Conservation (phyloP, 2,113 vertebrate genomes). For the Plecotus auritus region DNA sequence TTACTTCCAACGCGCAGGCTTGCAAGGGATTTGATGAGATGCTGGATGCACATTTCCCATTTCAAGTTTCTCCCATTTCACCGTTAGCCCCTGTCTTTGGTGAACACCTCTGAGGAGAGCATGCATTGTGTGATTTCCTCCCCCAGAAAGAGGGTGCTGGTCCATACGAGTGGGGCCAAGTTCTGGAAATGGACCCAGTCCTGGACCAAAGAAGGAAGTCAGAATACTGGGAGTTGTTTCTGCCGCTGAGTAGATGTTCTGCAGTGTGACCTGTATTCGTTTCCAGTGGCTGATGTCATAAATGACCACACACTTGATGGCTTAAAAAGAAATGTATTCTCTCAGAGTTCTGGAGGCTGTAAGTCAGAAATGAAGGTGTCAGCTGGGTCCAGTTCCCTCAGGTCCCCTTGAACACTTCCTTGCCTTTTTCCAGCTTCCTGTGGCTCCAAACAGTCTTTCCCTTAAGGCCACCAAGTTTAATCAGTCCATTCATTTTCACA, state of each 20-base stretch:
- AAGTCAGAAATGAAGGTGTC: background rate
- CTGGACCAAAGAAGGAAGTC: background rate
- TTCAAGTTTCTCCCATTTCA: background rate
- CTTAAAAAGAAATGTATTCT: background rate
- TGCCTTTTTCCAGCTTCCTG: background rate
- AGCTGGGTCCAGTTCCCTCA: fast-evolving
- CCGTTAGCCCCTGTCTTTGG: background rate
- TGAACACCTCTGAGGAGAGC: background rate
- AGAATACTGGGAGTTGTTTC: background rate
- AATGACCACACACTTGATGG: background rate
- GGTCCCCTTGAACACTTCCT: background rate
- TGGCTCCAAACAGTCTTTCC: background rate
- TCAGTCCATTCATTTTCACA: background rate
- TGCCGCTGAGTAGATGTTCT: background rate
- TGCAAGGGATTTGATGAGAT: background rate
- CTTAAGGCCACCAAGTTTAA: background rate
- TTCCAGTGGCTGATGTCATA: background rate
- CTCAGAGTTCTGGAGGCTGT: background rate
- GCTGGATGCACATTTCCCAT: fast-evolving
- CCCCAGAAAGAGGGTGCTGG: background rate
- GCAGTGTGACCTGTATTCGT: background rate
- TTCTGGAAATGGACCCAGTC: background rate
- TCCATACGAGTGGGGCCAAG: too few relatives aligned
- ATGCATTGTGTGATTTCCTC: fast-evolving
- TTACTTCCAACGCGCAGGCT: background rate